Evolutionary conservation across 2,888 invertebrate species (phyloP), one percentile per base, ranked within the genome.

Genomic region (Salpingus planirostris): DNA sequence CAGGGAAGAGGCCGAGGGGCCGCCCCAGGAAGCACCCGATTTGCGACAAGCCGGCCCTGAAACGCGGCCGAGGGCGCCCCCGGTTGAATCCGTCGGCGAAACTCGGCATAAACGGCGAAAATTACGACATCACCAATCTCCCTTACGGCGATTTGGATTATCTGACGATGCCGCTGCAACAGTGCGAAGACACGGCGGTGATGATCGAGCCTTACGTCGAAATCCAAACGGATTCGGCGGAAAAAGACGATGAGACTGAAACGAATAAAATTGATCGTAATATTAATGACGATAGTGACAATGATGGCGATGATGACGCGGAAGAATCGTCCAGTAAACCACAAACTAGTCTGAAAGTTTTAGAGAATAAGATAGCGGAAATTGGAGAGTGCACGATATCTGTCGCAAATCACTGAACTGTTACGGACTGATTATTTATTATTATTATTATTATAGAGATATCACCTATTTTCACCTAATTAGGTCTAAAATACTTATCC

Each of bases 311-410:
- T n/a, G n/a, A n/a, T n/a, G 18, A 18, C 5, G 8, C 18, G 18
- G 18, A 18, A 18, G 18, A 18, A 18, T 18, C n/a, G n/a, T n/a
- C n/a, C n/a, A n/a, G n/a, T n/a, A n/a, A n/a, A n/a, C n/a, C 18
- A 18, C 18, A 18, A 18, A 18, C 27, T 12, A 36, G 13, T 18
- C 13, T 36, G 25, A 31, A 29, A 22, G 22, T 52, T 21, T 42
- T 54, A 15, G 56, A 55, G 37, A 52, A 46, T 25, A 50, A 41
- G 24, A 45, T 55, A 22, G 52, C 48, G 2, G 49, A 49, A 40
- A 55, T 57, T 36, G 57, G 57, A n/a, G 55, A 57, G 34, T 57
- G 56, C 39, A 57, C 57, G 4, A 52, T 57, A 34, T 54, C 56
- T 3, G 49, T 54, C 4, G 47, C 54, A 11, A 47, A 44, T 32